Base-by-base conservation (phyloP, 1,140 invertebrate species). In the Hylaeus anthracinus region DNA sequence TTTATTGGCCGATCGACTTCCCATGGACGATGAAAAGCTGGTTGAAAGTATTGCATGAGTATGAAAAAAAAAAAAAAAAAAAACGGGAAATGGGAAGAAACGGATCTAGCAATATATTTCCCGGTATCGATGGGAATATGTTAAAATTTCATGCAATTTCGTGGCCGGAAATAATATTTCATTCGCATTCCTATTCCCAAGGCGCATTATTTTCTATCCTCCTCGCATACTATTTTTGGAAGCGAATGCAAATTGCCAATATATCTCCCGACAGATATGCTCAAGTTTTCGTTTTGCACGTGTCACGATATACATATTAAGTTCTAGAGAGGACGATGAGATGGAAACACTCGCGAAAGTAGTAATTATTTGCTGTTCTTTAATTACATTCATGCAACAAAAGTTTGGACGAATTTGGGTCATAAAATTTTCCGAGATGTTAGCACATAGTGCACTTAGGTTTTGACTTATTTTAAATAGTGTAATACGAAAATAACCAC, bases 91-190 rank as follows among this genome's bases (percentile, higher is more conserved):
- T 26, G 26, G 26, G 26, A 26, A 26, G 0, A 26, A 26, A 26
- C 26, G 26, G 26, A 37, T 51, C 12, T 6, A 41, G 15, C 43
- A 26, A 70, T 70, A 70, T 70, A 77, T 70, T 70, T 41, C 4
- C 15, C 8, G 56, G 55, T 70, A 41, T 51, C 37, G 65, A 77
- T 39, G 3, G 41, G 53, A 48, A 48, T 69, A 61, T 51, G 65
- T 77, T 60, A 61, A 77, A 61, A 5, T 77, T 70, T 61, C 69
- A 70, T 55, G 74, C 56, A 70, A 77, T 77, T 77, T 69, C 41
- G 14, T 3, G 43, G 64, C 37, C 14, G 5, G 14, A 0, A 58
- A 26, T 14, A 61, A 61, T 26, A 14, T 77, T 51, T 37, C 2
- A 14, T 39, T 67, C 41, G 12, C 4, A 12, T 43, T 41, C 37